Base-by-base conservation (phyloP, 2,113 vertebrate genomes). In the Hippolais icterina region DNA sequence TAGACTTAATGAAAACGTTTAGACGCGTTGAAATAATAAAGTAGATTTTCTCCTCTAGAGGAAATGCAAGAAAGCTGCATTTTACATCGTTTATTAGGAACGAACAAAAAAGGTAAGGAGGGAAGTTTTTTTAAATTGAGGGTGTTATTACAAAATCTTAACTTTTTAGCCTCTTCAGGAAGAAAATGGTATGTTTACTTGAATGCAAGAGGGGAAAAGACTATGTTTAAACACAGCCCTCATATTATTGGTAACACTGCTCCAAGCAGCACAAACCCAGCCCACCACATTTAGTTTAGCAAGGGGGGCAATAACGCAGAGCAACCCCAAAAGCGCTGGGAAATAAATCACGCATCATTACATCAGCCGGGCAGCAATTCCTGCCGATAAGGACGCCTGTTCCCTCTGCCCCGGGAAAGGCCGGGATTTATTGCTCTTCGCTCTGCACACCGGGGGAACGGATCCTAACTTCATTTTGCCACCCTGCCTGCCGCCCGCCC, bases 381-480 rank as follows among this genome's bases (percentile, higher is more conserved):
- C 54, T 31, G 8, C 39, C 1, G 57, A 14, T 31, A 57, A 56
- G 41, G 29, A 42, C 1, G 6, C 41, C 64, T 6, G 78, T 20
- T 14, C 18, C 29, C 52, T 17, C 31, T 4, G 37, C 76, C 23
- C 27, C 1, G 44, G 17, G 41, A 35, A 44, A 41, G 24, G 44
- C 10, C 22, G 16, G 33, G 7, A 42, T 39, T 35, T 5, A 14
- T 7, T 0, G 37, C 60, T 54, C 33, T 24, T 12, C 10, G 4
- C 7, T 0, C 41, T 0, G 24, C 47, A 10, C 65, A 6, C 27
- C 0, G 7, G 0, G 8, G 13, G 5, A 3, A 54, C 6, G 3
- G 21, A 37, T 4, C 15, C 0, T 21, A 31, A 56, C 18, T 74
- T 37, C 14, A 10, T 56, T 54, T 24, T 4, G 22, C 22, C 57